Evolutionary conservation across 2,113 vertebrate species (phyloP).

Genomic region (Marcusenius ussheri): DNA sequence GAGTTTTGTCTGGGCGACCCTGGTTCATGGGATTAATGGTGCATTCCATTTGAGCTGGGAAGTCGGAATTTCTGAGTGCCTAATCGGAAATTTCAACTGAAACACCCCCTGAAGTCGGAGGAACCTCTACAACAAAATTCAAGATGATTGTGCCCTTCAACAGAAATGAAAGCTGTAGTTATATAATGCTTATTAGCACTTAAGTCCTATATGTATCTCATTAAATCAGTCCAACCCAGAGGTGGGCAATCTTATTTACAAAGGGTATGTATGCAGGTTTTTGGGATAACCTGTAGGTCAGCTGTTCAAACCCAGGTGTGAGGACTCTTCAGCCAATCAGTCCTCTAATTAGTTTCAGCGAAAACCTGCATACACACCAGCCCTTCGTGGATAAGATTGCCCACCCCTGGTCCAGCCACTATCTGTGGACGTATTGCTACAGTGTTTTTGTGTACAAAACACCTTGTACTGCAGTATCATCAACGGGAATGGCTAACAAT

Average conservation of each 20-base stretch:
- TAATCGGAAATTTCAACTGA: not conserved
- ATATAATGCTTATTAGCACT: not conserved
- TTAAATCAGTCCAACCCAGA: not conserved
- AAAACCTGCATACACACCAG: too few relatives aligned
- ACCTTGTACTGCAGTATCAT: not conserved
- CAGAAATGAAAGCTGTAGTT: not conserved
- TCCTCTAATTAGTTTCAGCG: too few relatives aligned
- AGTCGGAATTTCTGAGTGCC: not conserved
- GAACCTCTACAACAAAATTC: not conserved
- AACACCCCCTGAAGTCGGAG: not conserved
- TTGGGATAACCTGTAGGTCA: too few relatives aligned
- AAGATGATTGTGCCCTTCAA: not conserved
- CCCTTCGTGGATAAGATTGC: too few relatives aligned
- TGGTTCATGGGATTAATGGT: not conserved
- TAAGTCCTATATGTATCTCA: not conserved
- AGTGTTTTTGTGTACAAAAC: not conserved
- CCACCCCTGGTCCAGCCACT: not conserved
- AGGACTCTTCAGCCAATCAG: too few relatives aligned
- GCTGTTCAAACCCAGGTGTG: too few relatives aligned
- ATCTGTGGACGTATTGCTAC: not conserved
- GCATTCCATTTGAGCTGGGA: not conserved
- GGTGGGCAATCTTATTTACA: too few relatives aligned
- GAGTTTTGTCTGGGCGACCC: not conserved
- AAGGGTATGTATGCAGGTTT: too few relatives aligned
- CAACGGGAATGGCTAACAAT: not conserved